phyloP scores from a whole-genome alignment of 2,113 vertebrate species.

The Larimichthys polyactis region DNA sequence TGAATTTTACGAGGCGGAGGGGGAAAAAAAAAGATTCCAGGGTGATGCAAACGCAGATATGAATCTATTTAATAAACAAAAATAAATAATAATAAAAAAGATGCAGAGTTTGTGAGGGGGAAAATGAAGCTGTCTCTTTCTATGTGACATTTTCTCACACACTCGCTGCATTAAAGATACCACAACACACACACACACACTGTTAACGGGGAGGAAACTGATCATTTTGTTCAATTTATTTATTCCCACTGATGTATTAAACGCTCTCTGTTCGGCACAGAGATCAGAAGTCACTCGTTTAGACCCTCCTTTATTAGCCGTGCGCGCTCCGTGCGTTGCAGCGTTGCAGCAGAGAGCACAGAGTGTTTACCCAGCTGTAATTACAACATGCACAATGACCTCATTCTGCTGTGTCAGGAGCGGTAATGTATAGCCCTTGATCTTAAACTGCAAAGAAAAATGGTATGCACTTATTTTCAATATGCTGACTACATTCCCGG shows the following conservation, averaged over 20 bases:
- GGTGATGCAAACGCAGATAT: conserved; percentile 13
- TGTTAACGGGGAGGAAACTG: background rate
- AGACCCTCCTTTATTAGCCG: background rate
- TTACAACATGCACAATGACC: conserved; percentile 75
- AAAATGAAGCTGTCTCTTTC: conserved; percentile 50
- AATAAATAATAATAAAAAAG: conserved; percentile 32
- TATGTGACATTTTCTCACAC: conserved; percentile 59
- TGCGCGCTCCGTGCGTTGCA: background rate
- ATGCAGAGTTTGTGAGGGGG: conserved; percentile 52
- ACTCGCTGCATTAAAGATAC: conserved; percentile 46
- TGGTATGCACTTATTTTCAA: conserved; percentile 69
- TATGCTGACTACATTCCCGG: conserved; percentile 71
- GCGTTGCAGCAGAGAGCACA: conserved; percentile 53
- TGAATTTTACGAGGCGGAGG: conserved; percentile 28
- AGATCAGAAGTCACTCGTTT: conserved; percentile 14
- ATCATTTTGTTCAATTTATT: conserved; percentile 59
- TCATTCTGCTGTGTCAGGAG: conserved; percentile 76
- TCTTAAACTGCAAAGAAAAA: conserved; percentile 71
- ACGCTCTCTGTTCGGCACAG: conserved; percentile 19
- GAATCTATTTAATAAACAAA: conserved; percentile 51
- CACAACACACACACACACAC: conserved; percentile 28
- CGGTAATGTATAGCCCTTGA: conserved; percentile 69
- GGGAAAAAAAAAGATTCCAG: conserved; percentile 39
- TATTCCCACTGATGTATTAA: conserved; percentile 50
- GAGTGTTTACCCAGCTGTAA: conserved; percentile 74